A percentile compares a stretch with the other conserved stretches of the same genome.
Evolutionary conservation across 2,113 vertebrate species (phyloP).

Genomic region (Neolamprologus sp.): DNA sequence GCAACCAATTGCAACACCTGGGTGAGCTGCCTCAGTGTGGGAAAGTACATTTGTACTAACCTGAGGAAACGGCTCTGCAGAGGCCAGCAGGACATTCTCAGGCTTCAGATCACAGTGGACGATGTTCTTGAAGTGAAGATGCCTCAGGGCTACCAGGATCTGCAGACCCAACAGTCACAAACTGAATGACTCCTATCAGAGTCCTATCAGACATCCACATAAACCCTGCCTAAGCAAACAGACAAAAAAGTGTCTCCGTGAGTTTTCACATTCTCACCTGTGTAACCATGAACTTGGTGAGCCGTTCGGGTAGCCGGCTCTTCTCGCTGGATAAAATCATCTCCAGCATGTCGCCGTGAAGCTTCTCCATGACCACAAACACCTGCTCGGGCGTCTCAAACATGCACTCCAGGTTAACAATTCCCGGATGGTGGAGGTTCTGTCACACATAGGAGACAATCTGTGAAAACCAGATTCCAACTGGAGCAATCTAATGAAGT

Average conservation of each 20-base stretch:
- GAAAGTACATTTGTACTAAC: conserved; percentile 43
- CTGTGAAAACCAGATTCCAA: background rate
- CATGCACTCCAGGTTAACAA: conserved; percentile 96
- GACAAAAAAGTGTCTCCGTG: background rate
- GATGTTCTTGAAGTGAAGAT: conserved; percentile 94
- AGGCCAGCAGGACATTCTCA: conserved; percentile 91
- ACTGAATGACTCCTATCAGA: background rate
- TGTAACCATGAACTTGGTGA: conserved; percentile 94
- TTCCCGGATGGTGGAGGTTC: conserved; percentile 94
- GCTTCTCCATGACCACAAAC: conserved; percentile 96
- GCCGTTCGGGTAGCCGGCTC: conserved; percentile 88
- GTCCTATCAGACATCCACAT: background rate
- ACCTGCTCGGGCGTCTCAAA: conserved; percentile 93
- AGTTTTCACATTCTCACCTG: conserved; percentile 70
- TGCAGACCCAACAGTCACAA: conserved; percentile 16
- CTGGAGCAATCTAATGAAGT: background rate
- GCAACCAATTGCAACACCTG: background rate
- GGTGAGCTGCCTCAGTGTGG: background rate
- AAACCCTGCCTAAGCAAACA: background rate
- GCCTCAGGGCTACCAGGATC: conserved; percentile 92
- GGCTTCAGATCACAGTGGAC: conserved; percentile 98
- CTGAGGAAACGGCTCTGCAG: conserved; percentile 91
- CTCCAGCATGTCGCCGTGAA: conserved; percentile 96
- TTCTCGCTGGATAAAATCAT: conserved; percentile 96
- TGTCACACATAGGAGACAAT: conserved; percentile 18